Conservation (phyloP, 2,113 vertebrate genomes). For the Girardinichthys multiradiatus region DNA sequence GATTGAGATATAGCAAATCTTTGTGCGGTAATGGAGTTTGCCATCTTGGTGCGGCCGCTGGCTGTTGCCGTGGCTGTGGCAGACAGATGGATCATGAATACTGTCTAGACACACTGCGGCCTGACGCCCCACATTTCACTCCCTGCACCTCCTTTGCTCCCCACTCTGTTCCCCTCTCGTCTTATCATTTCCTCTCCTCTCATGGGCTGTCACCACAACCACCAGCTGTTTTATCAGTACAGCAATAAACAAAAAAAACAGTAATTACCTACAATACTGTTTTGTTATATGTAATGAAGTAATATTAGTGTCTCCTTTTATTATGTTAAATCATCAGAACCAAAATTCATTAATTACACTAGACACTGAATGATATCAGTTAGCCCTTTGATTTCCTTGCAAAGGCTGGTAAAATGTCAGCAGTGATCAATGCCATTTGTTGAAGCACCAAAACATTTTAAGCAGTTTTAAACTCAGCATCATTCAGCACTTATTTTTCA, state of each 20-base stretch:
- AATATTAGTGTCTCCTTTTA: neutral
- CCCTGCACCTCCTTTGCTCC: slow-evolving; percentile 32
- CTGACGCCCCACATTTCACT: slow-evolving; percentile 51
- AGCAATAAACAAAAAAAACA: neutral
- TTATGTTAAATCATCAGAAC: neutral
- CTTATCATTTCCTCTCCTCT: neutral
- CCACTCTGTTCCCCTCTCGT: slow-evolving; percentile 9
- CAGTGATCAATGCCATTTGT: too few species aligned
- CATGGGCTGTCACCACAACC: neutral
- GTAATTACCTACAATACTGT: neutral
- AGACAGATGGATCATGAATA: slow-evolving; percentile 99
- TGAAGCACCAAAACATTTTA: too few species aligned
- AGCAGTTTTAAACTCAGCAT: too few species aligned
- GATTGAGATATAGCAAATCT: slow-evolving; percentile 73
- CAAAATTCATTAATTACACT: neutral
- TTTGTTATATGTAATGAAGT: neutral
- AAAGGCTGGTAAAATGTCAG: neutral
- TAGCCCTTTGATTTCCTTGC: neutral
- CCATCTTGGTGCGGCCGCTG: slow-evolving; percentile 85
- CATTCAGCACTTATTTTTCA: too few species aligned
- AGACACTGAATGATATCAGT: neutral
- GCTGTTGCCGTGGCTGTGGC: slow-evolving; percentile 85
- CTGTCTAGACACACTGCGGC: slow-evolving; percentile 92
- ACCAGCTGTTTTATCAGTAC: slow-evolving; percentile 3
- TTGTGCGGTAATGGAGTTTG: slow-evolving; percentile 92